Evolutionary conservation across 2,888 invertebrate species (phyloP), one percentile per base, ranked within the genome.

Genomic region (Acronicta psi): DNA sequence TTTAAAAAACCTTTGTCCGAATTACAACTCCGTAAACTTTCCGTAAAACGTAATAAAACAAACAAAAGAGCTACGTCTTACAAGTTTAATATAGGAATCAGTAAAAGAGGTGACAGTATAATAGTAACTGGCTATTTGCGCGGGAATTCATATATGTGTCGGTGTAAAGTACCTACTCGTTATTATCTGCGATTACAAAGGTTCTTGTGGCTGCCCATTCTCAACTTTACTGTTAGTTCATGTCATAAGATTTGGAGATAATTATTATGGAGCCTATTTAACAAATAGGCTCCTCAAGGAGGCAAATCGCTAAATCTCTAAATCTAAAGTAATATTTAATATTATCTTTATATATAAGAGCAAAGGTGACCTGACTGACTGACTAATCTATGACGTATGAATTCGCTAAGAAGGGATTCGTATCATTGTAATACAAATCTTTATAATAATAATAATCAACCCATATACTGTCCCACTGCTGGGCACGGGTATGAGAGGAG

Each of bases 141-240:
- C 40, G 45, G 47, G 69, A 59, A 60, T 63, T 63, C 65, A 65
- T 60, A 65, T 60, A 58, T 59, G 61, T 71, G 74, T 68, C 50
- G 61, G 68, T 57, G 63, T 57, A 65, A 69, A 69, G 54, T 59
- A 69, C n/a, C n/a, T n/a, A n/a, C 53, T 63, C 47, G 51, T 68
- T 72, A 75, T 62, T 60, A 61, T 76, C 55, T 61, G 37, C 59
- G 62, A 74, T 64, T 61, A 65, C 59, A 65, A 59, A 63, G 69
- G 60, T 63, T 75, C 55, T 69, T 63, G 54, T 72, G 50, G 41
- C 54, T 69, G 54, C 31, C 43, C 55, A 20, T 63, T 59, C 52
- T 61, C 58, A 66, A 69, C 29, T 57, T 7, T 23, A 45, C 25
- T 47, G 40, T 18, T 72, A 75, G 77, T 54, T 31, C 56, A 79